Percentiles rank a stretch among this genome's conserved stretches.
These are phyloP conservation scores for Astyanax mexicanus DNA, from an alignment of 2,797 vertebrate genomes.

Conservation along the genomic window DNA sequence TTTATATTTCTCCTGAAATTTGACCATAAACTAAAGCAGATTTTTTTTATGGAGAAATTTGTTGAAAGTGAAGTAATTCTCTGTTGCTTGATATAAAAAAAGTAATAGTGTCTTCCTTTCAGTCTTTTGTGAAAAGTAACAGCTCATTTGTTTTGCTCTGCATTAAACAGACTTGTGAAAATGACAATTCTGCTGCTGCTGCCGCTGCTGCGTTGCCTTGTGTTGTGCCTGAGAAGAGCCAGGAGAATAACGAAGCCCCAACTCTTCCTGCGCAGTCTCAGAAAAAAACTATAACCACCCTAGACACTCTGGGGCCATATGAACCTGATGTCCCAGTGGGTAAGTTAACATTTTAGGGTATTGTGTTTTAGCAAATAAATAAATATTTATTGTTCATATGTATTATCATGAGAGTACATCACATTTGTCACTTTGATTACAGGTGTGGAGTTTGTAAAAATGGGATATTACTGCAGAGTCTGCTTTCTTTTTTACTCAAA, in stretches of 20 bases:
- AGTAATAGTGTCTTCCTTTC: neutral
- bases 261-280: slow-evolving; percentile 40
- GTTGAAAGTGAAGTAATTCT: too few relatives aligned
- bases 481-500: slow-evolving; percentile 97
- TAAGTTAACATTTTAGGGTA: slow-evolving; percentile 75
- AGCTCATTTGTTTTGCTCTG: neutral
- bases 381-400: too few relatives aligned
- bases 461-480: slow-evolving; percentile 95
- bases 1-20: too few relatives aligned
- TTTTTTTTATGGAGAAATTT: too few relatives aligned
- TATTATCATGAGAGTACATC: neutral
- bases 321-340: slow-evolving; percentile 88
- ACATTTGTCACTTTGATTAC: slow-evolving; percentile 55
- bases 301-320: slow-evolving; percentile 83
- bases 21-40: too few relatives aligned
- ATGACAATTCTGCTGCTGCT: neutral
- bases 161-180: slow-evolving; percentile 18
- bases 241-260: slow-evolving; percentile 29
- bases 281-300: slow-evolving; percentile 53
- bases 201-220: slow-evolving; percentile 6
- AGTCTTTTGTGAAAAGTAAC: neutral
- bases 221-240: slow-evolving; percentile 35
- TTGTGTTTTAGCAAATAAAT: too few relatives aligned
- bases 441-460: slow-evolving; percentile 96
- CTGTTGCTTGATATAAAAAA: too few relatives aligned